A percentile compares a stretch with the other conserved stretches of the same genome.
These are phyloP conservation scores for Alloplasta piceator DNA, from an alignment of 2,888 invertebrate genomes.

Conservation along the genomic window DNA sequence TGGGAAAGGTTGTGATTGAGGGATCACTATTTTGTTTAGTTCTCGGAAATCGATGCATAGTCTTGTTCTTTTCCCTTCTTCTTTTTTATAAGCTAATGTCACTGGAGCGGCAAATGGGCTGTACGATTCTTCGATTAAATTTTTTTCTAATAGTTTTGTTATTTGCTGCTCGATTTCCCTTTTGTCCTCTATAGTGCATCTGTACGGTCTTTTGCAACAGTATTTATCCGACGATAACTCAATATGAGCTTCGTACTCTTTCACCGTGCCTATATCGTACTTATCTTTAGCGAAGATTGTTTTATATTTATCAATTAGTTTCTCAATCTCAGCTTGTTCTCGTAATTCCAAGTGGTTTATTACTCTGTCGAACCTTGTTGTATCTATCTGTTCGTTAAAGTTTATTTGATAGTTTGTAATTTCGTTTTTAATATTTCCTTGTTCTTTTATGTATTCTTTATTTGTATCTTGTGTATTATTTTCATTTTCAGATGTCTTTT, in stretches of 20 bases:
- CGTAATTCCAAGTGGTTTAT: conserved; percentile 36
- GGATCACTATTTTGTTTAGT: too few relatives aligned
- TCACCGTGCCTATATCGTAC: too few relatives aligned
- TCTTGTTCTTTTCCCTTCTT: not conserved
- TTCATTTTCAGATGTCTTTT: too few relatives aligned
- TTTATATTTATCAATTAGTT: too few relatives aligned
- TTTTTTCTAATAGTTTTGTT: conserved; percentile 34
- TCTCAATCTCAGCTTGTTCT: conserved; percentile 22
- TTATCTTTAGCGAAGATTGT: too few relatives aligned
- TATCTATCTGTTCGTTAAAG: conserved; percentile 47
- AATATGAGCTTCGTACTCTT: conserved; percentile 30
- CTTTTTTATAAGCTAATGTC: not conserved
- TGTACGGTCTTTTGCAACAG: conserved; percentile 38
- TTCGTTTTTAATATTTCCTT: too few relatives aligned
- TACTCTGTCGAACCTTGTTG: conserved; percentile 22
- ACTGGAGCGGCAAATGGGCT: conserved; percentile 40
- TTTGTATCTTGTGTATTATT: too few relatives aligned
- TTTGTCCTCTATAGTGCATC: too few relatives aligned
- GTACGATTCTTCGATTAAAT: conserved; percentile 44
- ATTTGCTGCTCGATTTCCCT: conserved; percentile 43
- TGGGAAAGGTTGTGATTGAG: too few relatives aligned
- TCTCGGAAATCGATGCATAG: too few relatives aligned
- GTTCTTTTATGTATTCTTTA: too few relatives aligned
- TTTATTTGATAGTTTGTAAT: too few relatives aligned
- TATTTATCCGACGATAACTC: conserved; percentile 6